Evolutionary conservation across 1,140 invertebrate genomes (phyloP).

Genomic region (Lethocerus indicus): DNA sequence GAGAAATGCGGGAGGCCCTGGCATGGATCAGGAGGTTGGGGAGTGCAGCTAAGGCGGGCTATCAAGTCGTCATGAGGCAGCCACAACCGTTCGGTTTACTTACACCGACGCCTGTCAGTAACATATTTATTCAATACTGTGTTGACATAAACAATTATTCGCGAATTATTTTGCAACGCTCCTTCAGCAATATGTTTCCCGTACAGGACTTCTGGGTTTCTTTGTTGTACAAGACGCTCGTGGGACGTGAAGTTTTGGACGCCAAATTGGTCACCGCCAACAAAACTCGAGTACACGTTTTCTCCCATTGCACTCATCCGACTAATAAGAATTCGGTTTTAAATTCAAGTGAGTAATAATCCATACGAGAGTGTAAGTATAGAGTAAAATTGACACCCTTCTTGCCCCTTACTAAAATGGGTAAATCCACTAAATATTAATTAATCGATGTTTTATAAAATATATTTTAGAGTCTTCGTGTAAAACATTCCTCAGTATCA

Average conservation of each 20-base stretch:
- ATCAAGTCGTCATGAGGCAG: constrained; percentile 28
- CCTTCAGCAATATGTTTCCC: constrained; percentile 8
- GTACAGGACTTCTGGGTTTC: constrained; percentile 32
- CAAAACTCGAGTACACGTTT: constrained; percentile 23
- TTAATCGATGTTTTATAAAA: too few relatives aligned
- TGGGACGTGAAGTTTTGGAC: constrained; percentile 28
- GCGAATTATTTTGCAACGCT: too few relatives aligned
- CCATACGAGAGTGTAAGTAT: too few relatives aligned
- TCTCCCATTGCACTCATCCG: constrained; percentile 25
- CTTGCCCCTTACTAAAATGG: too few relatives aligned
- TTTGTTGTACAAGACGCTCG: constrained; percentile 28
- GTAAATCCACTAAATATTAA: too few relatives aligned
- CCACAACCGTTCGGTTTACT: constrained; percentile 21
- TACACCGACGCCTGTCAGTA: constrained; percentile 26
- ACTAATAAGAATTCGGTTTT: not conserved
- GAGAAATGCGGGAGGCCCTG: constrained; percentile 26
- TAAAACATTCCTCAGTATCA: too few relatives aligned
- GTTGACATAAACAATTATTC: not conserved
- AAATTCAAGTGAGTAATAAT: constrained; percentile 6
- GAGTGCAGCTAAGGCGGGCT: constrained; percentile 26
- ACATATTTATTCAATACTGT: not conserved
- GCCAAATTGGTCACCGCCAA: constrained; percentile 20
- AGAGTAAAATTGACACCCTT: too few relatives aligned
- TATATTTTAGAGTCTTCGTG: too few relatives aligned
- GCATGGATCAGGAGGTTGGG: constrained; percentile 26